These are phyloP conservation scores for Eulithis testata DNA, from an alignment of 2,888 invertebrate genomes.

Conservation along the genomic window DNA sequence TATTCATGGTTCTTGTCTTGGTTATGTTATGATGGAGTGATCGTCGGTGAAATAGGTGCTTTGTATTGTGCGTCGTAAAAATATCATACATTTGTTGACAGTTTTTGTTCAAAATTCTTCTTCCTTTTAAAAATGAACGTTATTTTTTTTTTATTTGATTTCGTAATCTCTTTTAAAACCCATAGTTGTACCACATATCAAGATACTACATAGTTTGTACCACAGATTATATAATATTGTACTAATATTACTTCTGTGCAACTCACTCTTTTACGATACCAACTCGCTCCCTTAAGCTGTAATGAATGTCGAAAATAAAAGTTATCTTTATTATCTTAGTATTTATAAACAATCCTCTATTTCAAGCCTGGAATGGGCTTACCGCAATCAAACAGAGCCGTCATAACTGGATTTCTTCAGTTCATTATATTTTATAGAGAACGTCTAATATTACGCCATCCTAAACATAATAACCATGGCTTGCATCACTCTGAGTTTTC, in stretches of 20 bases:
- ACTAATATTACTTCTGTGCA: too few relatives aligned
- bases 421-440: slow-evolving; percentile 52
- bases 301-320: neutral
- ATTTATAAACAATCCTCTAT: slow-evolving; percentile 16
- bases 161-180: too few relatives aligned
- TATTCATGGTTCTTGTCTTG: slow-evolving; percentile 43
- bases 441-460: slow-evolving; percentile 43
- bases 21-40: slow-evolving; percentile 35
- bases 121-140: too few relatives aligned
- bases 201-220: too few relatives aligned
- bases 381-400: slow-evolving; percentile 30
- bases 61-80: neutral
- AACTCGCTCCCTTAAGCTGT: too few relatives aligned
- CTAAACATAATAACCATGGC: slow-evolving; percentile 23
- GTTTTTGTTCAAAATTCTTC: too few relatives aligned
- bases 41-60: slow-evolving; percentile 15
- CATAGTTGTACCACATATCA: too few relatives aligned
- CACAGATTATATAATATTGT: too few relatives aligned
- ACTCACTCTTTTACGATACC: too few relatives aligned
- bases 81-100: too few relatives aligned
- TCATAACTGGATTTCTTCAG: slow-evolving; percentile 46
- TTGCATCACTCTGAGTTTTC: slow-evolving; percentile 4
- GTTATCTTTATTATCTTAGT: neutral
- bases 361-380: slow-evolving; percentile 22
- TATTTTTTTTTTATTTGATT: too few relatives aligned